Evolutionary conservation across 2,113 vertebrate genomes (phyloP).

Genomic region (Neotragus pygmaeus): DNA sequence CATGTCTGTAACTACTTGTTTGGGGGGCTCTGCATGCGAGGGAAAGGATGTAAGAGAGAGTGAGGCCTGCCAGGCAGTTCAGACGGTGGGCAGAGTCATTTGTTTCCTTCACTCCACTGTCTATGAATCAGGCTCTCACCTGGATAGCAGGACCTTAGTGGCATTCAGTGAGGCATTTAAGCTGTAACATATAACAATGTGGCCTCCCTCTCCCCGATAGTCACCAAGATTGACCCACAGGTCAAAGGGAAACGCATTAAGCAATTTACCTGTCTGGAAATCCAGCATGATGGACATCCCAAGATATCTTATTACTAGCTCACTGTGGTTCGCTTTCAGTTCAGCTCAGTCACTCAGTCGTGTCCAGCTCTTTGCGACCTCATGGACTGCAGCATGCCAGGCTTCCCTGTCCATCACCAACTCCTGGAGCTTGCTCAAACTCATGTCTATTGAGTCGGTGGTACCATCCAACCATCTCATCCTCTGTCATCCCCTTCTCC

Average conservation of each 20-base stretch:
- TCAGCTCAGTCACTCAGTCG: background rate
- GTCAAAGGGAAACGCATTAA: slow-evolving; percentile 72
- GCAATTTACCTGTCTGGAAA: slow-evolving; percentile 75
- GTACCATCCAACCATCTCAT: background rate
- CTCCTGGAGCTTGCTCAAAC: background rate
- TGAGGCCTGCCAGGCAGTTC: background rate
- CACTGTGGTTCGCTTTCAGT: slow-evolving; percentile 73
- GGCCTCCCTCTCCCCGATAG: background rate
- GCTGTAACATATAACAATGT: slow-evolving; percentile 21
- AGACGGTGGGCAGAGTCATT: background rate
- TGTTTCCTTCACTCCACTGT: slow-evolving; percentile 21
- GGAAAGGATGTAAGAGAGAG: background rate
- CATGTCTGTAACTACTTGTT: slow-evolving; percentile 49
- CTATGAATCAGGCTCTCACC: slow-evolving; percentile 63
- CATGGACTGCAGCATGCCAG: background rate
- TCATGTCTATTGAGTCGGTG: background rate
- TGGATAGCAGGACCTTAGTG: slow-evolving; percentile 66
- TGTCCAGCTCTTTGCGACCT: background rate
- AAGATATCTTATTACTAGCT: slow-evolving; percentile 72
- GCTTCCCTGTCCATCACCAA: background rate
- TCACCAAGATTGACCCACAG: slow-evolving; percentile 60
- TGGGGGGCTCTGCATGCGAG: background rate
- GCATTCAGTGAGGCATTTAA: slow-evolving; percentile 56
- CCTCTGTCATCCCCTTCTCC: background rate
- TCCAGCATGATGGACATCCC: slow-evolving; percentile 66